Evolutionary conservation across 2,113 vertebrate genomes (phyloP).

Genomic region (Phrynosoma blainvillii): DNA sequence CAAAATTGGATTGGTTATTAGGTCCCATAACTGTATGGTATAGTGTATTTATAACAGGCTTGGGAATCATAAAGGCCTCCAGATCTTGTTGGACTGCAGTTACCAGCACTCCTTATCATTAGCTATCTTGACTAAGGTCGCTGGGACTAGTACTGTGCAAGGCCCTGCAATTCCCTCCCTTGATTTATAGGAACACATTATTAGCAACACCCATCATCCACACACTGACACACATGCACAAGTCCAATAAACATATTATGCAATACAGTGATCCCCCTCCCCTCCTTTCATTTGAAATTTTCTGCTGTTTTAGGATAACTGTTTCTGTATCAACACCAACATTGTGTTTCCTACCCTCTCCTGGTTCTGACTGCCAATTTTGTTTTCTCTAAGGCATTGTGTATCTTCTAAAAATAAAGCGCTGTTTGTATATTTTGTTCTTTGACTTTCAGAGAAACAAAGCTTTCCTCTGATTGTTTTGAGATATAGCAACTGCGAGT

Average conservation of each 20-base stretch:
- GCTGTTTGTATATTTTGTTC: background rate
- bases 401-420: slow-evolving; percentile 9
- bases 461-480: background rate
- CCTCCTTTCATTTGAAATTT: background rate
- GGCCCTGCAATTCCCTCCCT: background rate
- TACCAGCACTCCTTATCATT: no score
- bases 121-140: no score
- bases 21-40: background rate
- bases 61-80: no score
- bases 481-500: background rate
- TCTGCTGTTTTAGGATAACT: background rate
- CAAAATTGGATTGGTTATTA: background rate
- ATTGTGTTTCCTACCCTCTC: background rate
- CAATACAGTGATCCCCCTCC: background rate
- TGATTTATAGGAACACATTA: background rate
- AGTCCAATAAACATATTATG: background rate
- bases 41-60: background rate
- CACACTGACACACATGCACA: no score
- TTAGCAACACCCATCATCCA: no score
- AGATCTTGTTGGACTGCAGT: no score
- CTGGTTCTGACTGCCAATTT: background rate
- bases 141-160: no score
- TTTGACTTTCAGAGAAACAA: background rate
- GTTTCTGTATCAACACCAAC: background rate
- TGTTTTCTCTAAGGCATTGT: background rate